phyloP scores from a whole-genome alignment of 2,797 vertebrate genomes.

The Enteromius viviparus region DNA sequence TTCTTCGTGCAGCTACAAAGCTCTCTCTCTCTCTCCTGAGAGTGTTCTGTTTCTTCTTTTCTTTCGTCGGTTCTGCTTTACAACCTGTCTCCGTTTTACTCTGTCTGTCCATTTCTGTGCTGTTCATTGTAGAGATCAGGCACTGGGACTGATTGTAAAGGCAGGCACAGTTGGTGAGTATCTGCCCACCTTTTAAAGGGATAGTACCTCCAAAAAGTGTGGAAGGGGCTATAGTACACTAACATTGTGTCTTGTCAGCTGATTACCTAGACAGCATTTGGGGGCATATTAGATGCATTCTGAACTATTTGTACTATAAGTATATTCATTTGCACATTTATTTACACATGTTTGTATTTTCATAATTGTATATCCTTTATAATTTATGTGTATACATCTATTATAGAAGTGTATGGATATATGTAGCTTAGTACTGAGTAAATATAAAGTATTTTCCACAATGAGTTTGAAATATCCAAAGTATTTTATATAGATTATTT shows the following conservation, averaged over 20 bases:
- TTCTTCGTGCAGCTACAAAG: conserved; percentile 25
- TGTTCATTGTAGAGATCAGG: conserved; percentile 47
- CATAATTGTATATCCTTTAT: neutral
- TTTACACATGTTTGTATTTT: neutral
- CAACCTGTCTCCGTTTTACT: conserved; percentile 44
- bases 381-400: neutral
- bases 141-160: conserved; percentile 12
- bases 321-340: neutral
- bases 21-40: conserved; percentile 28
- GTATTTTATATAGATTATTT: neutral
- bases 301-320: neutral
- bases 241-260: neutral
- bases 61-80: conserved; percentile 19
- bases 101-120: conserved; percentile 27
- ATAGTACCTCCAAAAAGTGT: conserved; percentile 15
- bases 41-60: conserved; percentile 27
- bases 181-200: conserved; percentile 60
- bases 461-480: neutral
- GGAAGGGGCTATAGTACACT: neutral
- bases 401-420: neutral
- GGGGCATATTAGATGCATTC: neutral
- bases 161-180: conserved; percentile 29
- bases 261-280: neutral
- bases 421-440: neutral
- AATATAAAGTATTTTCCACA: neutral